Evolutionary conservation across 2,888 invertebrate genomes (phyloP), one percentile per base, ranked within the genome.

Genomic region (Chorisops tibialis): DNA sequence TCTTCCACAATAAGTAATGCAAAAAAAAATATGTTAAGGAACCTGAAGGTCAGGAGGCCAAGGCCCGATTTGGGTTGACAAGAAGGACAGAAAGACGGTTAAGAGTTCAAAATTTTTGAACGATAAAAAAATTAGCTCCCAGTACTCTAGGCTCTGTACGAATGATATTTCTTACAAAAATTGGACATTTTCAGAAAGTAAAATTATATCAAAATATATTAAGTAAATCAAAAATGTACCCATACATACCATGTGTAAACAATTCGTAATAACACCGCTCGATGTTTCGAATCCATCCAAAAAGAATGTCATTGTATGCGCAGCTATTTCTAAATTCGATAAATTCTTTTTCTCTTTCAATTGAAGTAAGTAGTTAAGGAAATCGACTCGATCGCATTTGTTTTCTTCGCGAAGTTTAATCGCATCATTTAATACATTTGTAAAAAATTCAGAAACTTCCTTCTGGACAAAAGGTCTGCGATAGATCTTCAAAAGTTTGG

Each of bases 381-480:
- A 76, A 63, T 78, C 78, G 1, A 64, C 59, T 1, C 77, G 72
- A 7, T 73, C 70, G 2, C 65, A 67, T 39, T 70, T 61, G 1
- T 60, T 70, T 37, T 68, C 51, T 2, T 69, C 67, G 0, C 77
- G 69, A 1, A 71, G 58, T 30, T 73, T 65, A 6, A 75, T 58
- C 0, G 75, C 73, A n/a, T 62, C 68, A 11, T 67, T 62, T 72
- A 75, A 70, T 0, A 76, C 62, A 2, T 67, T 62, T 0, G 67
- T 50, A 30, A 76, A 76, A 56, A 72, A 75, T 0, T 43, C 9
- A 24, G 73, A 93, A 71, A 94, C 93, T 1, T 81, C 83, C 0
- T 74, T 80, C 0, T 70, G 67, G 0, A 77, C 45, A 41, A 60
- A 49, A 4, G 59, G 59, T 18, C 69, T 16, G 14, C 70, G 74